A percentile compares a stretch with the other conserved stretches of the same genome.
These are phyloP conservation scores for Dreissena rostriformis DNA, from an alignment of 1,140 invertebrate species.

Conservation along the genomic window DNA sequence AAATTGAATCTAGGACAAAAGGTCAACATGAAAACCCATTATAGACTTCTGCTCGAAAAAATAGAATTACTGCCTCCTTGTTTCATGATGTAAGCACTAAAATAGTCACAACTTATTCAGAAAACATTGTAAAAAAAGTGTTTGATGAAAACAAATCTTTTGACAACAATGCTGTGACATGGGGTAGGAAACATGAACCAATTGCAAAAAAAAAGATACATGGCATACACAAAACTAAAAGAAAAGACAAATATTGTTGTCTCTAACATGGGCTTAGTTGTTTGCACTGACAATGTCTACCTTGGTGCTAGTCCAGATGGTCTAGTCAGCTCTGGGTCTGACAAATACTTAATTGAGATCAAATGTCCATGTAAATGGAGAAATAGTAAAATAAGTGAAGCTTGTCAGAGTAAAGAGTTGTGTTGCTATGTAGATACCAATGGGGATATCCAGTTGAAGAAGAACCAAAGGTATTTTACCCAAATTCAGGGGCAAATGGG, in stretches of 20 bases:
- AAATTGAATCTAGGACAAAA: slow-evolving; percentile 26
- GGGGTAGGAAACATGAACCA: slow-evolving; percentile 8
- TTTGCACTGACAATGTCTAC: background rate
- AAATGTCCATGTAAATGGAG: background rate
- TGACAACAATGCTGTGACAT: background rate
- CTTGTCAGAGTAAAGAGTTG: background rate
- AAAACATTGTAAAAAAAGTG: slow-evolving; percentile 2
- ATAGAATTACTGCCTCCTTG: slow-evolving; percentile 18
- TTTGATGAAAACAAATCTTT: background rate
- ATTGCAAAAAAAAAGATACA: slow-evolving; percentile 20
- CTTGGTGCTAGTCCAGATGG: slow-evolving; percentile 20
- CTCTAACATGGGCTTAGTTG: background rate
- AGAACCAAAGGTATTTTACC: background rate
- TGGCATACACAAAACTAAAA: slow-evolving; percentile 8
- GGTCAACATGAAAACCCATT: slow-evolving; percentile 31
- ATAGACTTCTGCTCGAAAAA: background rate
- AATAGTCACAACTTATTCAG: background rate
- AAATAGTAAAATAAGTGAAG: background rate
- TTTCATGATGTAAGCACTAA: slow-evolving; percentile 27
- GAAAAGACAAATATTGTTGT: slow-evolving; percentile 21
- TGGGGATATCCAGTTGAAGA: background rate
- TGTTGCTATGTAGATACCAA: background rate
- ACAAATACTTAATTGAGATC: background rate
- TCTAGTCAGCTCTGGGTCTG: background rate
- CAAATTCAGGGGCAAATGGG: background rate